Base-by-base conservation (phyloP, 2,888 invertebrate genomes). In the Parnassius orleans region DNA sequence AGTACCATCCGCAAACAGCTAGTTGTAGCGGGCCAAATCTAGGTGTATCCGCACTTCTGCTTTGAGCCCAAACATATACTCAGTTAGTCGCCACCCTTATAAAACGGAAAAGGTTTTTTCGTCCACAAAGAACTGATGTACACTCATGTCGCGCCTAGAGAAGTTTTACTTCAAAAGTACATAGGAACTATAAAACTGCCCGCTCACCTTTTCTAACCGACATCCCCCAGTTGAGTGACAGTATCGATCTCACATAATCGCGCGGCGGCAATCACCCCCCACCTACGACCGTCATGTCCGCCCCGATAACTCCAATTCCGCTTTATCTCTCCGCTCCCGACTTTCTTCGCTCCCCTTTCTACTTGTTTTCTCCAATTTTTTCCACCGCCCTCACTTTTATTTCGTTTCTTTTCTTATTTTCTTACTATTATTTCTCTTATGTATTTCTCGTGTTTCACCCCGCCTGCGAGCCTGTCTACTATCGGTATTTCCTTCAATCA, bases 231-330 rank as follows among this genome's bases (percentile, higher is more conserved):
- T 78, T 85, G 87, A 89, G 86, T 87, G 89, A 88, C 88, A 87
- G 84, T 91, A 91, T 90, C 88, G 90, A 90, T 87, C 87, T 81
- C 80, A 80, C 78, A 85, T 87, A 87, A 88, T 87, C 87, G 84
- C 80, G 80, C 75, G 79, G 78, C 79, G 76, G 78, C 82, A 77
- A 82, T 76, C 73, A 80, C 79, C 80, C 79, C 86, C 87, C 88
- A 81, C 86, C 88, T 83, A 77, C 82, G 76, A 75, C 76, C 74
- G 83, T 80, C 82, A 79, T 79, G 80, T 80, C 81, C 89, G 88
- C 90, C 85, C 86, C 90, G 88, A 89, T 90, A 87, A 84, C 90
- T 90, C 83, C 91, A 88, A 92, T 91, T 88, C 87, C 90, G 85
- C 87, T 88, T 89, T 92, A 91, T 92, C 90, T 89, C 84, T 83